phyloP scores from a whole-genome alignment of 2,888 invertebrate species.

The Boloria selene region DNA sequence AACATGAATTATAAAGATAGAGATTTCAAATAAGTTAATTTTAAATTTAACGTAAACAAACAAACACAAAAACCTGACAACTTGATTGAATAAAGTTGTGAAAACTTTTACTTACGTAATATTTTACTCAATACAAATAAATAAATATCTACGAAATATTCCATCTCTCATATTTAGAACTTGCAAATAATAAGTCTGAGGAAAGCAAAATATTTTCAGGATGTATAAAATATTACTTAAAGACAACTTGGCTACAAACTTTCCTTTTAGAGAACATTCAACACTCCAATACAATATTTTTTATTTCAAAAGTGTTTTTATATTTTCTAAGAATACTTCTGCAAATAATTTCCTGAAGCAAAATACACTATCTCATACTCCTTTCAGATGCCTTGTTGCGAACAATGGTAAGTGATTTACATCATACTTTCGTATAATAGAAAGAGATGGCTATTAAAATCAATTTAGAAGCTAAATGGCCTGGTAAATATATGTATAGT shows the following conservation, averaged over 20 bases:
- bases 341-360: constrained; percentile 67
- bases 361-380: constrained; percentile 67
- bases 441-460: background rate
- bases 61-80: too few species aligned
- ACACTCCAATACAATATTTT: constrained; percentile 14
- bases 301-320: constrained; percentile 9
- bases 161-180: too few species aligned
- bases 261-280: constrained; percentile 15
- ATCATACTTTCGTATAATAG: constrained; percentile 38
- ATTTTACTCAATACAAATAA: too few species aligned
- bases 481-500: too few species aligned
- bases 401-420: constrained; percentile 73
- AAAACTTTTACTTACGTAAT: too few species aligned
- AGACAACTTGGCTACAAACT: constrained; percentile 3
- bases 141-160: too few species aligned
- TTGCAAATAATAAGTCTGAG: too few species aligned
- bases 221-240: background rate
- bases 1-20: too few species aligned
- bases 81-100: too few species aligned
- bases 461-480: background rate
- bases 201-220: too few species aligned
- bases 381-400: constrained; percentile 69
- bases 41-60: too few species aligned
- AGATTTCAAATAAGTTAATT: too few species aligned
- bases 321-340: constrained; percentile 45